Evolutionary conservation across 2,888 invertebrate genomes (phyloP).

Genomic region (Sinelater perroti): DNA sequence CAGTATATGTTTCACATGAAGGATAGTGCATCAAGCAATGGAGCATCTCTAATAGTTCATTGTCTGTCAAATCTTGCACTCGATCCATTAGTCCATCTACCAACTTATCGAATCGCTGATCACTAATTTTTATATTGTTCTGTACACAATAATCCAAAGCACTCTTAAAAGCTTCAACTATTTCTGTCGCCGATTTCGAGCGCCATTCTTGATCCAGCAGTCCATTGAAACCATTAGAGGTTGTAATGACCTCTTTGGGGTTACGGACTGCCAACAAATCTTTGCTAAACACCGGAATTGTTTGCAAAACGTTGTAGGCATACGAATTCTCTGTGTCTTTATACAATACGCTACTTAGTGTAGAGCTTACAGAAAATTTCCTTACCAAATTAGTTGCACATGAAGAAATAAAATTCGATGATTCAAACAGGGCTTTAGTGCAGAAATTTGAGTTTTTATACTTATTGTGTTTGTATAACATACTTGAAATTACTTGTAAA

Average conservation of each 20-base stretch:
- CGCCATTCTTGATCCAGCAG: slow-evolving; percentile 50
- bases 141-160: slow-evolving; percentile 48
- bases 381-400: neutral
- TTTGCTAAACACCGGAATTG: slow-evolving; percentile 7
- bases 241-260: slow-evolving; percentile 4
- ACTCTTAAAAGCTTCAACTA: slow-evolving; percentile 52
- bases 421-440: too few species aligned
- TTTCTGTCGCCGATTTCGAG: slow-evolving; percentile 44
- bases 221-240: slow-evolving; percentile 43
- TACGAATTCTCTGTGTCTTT: slow-evolving; percentile 44
- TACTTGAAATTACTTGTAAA: neutral
- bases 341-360: slow-evolving; percentile 24
- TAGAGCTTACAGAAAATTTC: neutral
- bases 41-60: slow-evolving; percentile 66
- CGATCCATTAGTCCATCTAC: slow-evolving; percentile 62
- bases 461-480: neutral
- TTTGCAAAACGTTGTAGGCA: slow-evolving; percentile 41
- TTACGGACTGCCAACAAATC: slow-evolving; percentile 8
- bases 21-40: slow-evolving; percentile 65
- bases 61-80: slow-evolving; percentile 65
- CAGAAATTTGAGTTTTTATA: neutral
- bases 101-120: slow-evolving; percentile 55
- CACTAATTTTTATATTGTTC: slow-evolving; percentile 52
- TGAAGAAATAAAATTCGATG: too few species aligned
- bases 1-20: slow-evolving; percentile 61